Conservation (phyloP, 2,113 vertebrate genomes). For the Tympanuchus pallidicinctus region DNA sequence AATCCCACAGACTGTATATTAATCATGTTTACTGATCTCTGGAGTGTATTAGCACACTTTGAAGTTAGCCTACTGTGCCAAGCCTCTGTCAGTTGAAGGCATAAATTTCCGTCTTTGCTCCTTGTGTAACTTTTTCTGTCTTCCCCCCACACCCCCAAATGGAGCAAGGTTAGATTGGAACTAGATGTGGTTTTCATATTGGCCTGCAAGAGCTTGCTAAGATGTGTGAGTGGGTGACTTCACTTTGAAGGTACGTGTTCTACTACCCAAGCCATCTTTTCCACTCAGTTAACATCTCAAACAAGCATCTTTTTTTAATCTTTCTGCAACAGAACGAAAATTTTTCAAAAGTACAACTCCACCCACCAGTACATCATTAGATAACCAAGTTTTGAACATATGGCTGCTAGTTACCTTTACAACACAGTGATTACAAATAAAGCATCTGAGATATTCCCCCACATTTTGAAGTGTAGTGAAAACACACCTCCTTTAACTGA, state of each 20-base stretch:
- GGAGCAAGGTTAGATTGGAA: neutral
- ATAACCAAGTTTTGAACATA: neutral
- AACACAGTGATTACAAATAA: neutral
- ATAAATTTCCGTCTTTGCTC: conserved; percentile 48
- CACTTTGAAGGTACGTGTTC: neutral
- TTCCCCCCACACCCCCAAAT: neutral
- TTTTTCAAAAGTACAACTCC: neutral
- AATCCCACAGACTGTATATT: conserved; percentile 33
- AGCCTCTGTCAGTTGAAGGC: conserved; percentile 37
- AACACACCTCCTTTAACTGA: neutral
- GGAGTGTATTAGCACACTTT: conserved; percentile 61
- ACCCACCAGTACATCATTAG: neutral
- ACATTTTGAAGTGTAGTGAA: neutral
- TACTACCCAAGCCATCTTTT: conserved; percentile 8
- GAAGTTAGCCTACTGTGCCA: conserved; percentile 53
- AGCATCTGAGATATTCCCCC: neutral
- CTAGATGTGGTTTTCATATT: neutral
- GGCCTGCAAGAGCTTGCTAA: neutral
- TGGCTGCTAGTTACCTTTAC: neutral
- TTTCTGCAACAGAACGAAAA: neutral
- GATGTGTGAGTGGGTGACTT: neutral
- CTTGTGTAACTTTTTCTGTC: conserved; percentile 35
- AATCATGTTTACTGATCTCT: conserved; percentile 60
- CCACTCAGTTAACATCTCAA: neutral
- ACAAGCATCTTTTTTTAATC: neutral